These are phyloP conservation scores for Amphipoea oculea DNA, from an alignment of 2,888 invertebrate genomes.

Conservation along the genomic window DNA sequence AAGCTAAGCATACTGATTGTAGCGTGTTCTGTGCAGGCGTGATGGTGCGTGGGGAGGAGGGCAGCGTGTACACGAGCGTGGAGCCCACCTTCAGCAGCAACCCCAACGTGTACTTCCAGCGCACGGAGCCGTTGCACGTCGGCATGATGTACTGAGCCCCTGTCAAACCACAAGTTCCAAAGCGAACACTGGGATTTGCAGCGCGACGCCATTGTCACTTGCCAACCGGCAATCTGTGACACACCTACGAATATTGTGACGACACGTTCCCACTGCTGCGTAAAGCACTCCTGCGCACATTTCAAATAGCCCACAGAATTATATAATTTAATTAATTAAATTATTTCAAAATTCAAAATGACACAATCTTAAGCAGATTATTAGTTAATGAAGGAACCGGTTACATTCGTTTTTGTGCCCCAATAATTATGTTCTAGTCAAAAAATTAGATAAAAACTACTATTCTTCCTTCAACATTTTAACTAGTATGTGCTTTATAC, in stretches of 20 bases:
- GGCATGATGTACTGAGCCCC: conserved; percentile 96
- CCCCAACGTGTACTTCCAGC: conserved; percentile 97
- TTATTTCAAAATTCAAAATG: conserved; percentile 38
- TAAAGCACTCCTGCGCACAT: conserved; percentile 43
- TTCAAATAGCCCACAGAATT: conserved; percentile 27
- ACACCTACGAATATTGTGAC: conserved; percentile 60
- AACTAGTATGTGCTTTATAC: conserved; percentile 52
- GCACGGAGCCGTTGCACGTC: conserved; percentile 95
- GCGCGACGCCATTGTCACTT: conserved; percentile 69
- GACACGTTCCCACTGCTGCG: conserved; percentile 63
- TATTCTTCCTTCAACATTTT: conserved; percentile 12
- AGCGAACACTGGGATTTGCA: conserved; percentile 89
- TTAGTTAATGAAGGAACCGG: conserved; percentile 23
- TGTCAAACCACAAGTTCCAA: conserved; percentile 88
- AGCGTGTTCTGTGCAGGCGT: conserved; percentile 90
- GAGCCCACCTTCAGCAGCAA: conserved; percentile 96
- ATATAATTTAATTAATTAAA: conserved; percentile 48
- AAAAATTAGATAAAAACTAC: conserved; percentile 24
- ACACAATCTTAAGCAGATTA: conserved; percentile 14
- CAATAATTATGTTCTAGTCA: conserved; percentile 61
- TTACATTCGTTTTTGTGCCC: conserved; percentile 12
- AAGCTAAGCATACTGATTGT: conserved; percentile 45
- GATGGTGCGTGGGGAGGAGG: conserved; percentile 95
- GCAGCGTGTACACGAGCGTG: conserved; percentile 95
- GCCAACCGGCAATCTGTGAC: conserved; percentile 65